phyloP scores from a whole-genome alignment of 2,797 vertebrate species.

The Epinephelus coioides region DNA sequence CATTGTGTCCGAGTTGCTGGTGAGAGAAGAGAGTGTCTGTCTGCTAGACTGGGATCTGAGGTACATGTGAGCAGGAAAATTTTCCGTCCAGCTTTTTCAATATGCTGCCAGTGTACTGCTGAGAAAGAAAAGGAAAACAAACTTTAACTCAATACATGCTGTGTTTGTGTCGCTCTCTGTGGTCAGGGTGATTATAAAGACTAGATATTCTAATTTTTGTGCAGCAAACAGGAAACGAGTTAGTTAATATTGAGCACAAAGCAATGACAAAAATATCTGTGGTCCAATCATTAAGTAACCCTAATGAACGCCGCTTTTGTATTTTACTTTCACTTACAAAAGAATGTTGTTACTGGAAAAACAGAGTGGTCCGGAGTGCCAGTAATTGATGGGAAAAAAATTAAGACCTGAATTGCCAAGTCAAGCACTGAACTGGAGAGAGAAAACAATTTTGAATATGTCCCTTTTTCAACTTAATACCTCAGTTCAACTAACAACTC shows the following conservation, averaged over 20 bases:
- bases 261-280: neutral
- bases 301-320: neutral
- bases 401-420: slow-evolving; percentile 38
- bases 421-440: slow-evolving; percentile 32
- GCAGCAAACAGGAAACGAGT: neutral
- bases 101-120: slow-evolving; percentile 71
- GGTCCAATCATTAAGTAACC: neutral
- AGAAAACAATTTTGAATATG: slow-evolving; percentile 21
- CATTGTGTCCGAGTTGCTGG: slow-evolving; percentile 57
- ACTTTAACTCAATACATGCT: slow-evolving; percentile 83
- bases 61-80: slow-evolving; percentile 71
- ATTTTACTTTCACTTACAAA: slow-evolving; percentile 15
- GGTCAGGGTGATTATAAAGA: slow-evolving; percentile 4
- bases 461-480: slow-evolving; percentile 10
- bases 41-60: slow-evolving; percentile 58
- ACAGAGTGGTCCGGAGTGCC: neutral
- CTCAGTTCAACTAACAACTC: neutral
- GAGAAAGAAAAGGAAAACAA: slow-evolving; percentile 64
- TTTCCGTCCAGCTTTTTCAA: slow-evolving; percentile 80
- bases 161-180: slow-evolving; percentile 37
- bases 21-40: slow-evolving; percentile 55
- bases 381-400: slow-evolving; percentile 13
- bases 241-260: neutral
- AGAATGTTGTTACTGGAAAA: slow-evolving; percentile 51
- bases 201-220: neutral